Conservation (phyloP, 1,140 invertebrate species). For the Listronotus bonariensis region DNA sequence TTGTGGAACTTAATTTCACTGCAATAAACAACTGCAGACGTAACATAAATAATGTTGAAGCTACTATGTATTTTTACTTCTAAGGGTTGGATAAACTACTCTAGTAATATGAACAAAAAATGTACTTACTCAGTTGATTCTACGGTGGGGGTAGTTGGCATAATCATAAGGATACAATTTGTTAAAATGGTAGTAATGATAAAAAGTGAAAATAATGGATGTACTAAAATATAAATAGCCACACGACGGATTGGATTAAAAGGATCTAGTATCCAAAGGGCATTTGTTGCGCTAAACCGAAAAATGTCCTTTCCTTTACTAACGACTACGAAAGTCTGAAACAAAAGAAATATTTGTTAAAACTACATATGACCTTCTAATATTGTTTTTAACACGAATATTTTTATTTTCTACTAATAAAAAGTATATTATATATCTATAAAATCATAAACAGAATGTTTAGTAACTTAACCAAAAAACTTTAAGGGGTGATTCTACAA, state of each 20-base stretch:
- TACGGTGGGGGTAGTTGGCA: slow-evolving; percentile 88
- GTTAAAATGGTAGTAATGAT: slow-evolving; percentile 97
- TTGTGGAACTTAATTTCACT: no score
- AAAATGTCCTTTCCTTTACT: slow-evolving; percentile 99
- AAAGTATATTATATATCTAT: no score
- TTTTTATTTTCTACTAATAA: no score
- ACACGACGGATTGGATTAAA: slow-evolving; percentile 97
- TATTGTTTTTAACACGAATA: no score
- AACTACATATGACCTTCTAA: no score
- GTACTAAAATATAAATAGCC: slow-evolving; percentile 96
- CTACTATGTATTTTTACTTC: slow-evolving; percentile 3
- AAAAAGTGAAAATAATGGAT: slow-evolving; percentile 96
- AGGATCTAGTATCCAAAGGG: slow-evolving; percentile 92
- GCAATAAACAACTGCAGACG: neutral
- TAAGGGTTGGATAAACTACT: no score
- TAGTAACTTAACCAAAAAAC: no score
- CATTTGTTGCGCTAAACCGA: slow-evolving; percentile 96
- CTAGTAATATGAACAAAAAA: no score
- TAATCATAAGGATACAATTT: slow-evolving; percentile 98
- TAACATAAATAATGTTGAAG: neutral
- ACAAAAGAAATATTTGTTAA: slow-evolving; percentile 46
- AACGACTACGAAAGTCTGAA: slow-evolving; percentile 96
- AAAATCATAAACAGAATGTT: no score
- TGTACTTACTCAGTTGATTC: slow-evolving; percentile 95
- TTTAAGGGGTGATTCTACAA: no score